Base-by-base conservation (phyloP, 2,888 invertebrate genomes). In the Yponomeuta plumbellus region DNA sequence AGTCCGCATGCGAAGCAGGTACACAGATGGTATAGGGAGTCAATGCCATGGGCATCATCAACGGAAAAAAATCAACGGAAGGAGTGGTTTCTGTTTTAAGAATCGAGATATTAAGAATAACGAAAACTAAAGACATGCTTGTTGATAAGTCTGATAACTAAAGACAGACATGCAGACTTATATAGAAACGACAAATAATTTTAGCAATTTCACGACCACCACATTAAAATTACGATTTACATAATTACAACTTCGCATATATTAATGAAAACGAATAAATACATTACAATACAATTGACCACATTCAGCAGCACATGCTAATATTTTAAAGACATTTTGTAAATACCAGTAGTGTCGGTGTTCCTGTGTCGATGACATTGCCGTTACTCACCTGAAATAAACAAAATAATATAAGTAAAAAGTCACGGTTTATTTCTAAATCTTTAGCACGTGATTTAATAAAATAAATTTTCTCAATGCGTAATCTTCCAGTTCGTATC, bases 321-420 rank as follows among this genome's bases (percentile, higher is more conserved):
- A 52, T 52, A 52, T 52, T 3, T 34, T 52, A 52, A 52, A 52
- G 44, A 52, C 44, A 65, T 65, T 34, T 74, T 68, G 79, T 88
- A 88, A 83, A 83, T 91, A 91, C 91, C 91, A 91, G 88, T 79
- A 91, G 79, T 77, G 91, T 88, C 75, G 88, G 86, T 78, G 91
- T 90, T 85, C 91, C 91, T 76, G 90, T 88, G 80, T 91, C 91
- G 90, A 91, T 88, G 89, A 90, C 90, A 90, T 91, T 91, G 88
- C 91, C 91, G 90, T 91, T 91, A 91, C 91, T 90, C 90, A 91
- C 90, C 91, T 91, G 88, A 75, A 89, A 89, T 73, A 75, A 83
- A 80, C 66, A 78, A 77, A 76, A 57, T 3, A 11, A 10, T 20
- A 1, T 21, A 22, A 59, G 21, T 59, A 20, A 59, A 67, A 66